phyloP scores from a whole-genome alignment of 2,888 invertebrate genomes.

The Noctua pronuba region DNA sequence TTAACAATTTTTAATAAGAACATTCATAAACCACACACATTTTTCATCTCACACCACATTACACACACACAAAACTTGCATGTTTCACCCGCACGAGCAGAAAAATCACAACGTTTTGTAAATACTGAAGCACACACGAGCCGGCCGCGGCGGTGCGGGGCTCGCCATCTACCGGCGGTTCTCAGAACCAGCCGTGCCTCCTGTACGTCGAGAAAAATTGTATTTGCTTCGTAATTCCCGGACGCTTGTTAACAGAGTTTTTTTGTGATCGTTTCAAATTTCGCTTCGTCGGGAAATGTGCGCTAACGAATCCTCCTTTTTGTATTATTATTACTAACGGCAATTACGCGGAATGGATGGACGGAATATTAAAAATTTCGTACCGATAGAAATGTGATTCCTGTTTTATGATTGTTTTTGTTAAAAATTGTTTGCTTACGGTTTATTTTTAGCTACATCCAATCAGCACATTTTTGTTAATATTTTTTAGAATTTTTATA shows the following conservation, averaged over 20 bases:
- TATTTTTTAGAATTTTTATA: neutral
- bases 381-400: conserved; percentile 26
- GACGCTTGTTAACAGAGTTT: conserved; percentile 66
- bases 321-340: conserved; percentile 55
- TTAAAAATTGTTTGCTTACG: neutral
- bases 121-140: conserved; percentile 23
- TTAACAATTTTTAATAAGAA: conserved; percentile 7
- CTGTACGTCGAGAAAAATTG: conserved; percentile 48
- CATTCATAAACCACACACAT: conserved; percentile 16
- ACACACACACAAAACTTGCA: conserved; percentile 18
- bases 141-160: neutral
- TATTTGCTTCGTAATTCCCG: conserved; percentile 65
- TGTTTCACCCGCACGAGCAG: conserved; percentile 19
- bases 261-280: conserved; percentile 68
- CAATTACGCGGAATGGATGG: conserved; percentile 50
- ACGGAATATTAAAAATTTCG: conserved; percentile 30
- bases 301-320: conserved; percentile 65
- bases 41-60: conserved; percentile 27
- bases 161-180: neutral
- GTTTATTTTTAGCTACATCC: conserved; percentile 11
- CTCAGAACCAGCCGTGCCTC: conserved; percentile 13
- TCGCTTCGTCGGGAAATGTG: conserved; percentile 53
- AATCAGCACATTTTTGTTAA: neutral
- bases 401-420: conserved; percentile 19
- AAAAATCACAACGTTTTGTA: conserved; percentile 35